phyloP scores from a whole-genome alignment of 2,888 invertebrate genomes.

The Nesidiocoris tenuis region DNA sequence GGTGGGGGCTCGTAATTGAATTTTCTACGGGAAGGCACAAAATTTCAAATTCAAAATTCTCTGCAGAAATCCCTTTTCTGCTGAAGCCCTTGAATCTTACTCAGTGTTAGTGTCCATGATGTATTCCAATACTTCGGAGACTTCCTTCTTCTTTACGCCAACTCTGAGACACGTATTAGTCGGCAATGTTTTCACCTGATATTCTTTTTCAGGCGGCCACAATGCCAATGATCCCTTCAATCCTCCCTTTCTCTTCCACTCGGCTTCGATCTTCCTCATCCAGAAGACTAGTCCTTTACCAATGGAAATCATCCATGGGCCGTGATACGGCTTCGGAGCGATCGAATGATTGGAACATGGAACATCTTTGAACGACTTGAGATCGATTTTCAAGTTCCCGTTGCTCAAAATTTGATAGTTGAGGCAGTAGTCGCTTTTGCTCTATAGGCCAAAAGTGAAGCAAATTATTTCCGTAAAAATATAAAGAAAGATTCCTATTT shows the following conservation, averaged over 20 bases:
- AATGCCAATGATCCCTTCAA: neutral
- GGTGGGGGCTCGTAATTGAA: constrained; percentile 27
- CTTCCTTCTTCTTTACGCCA: neutral
- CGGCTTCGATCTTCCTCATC: constrained; percentile 3
- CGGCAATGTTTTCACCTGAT: constrained; percentile 1
- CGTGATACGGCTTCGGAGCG: neutral
- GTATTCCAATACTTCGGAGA: constrained; percentile 26
- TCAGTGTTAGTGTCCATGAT: constrained; percentile 36
- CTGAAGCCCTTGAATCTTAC: too few species aligned
- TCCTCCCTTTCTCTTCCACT: constrained; percentile 5
- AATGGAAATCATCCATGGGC: constrained; percentile 20
- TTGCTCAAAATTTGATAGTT: constrained; percentile 16
- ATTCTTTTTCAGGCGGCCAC: constrained; percentile 22
- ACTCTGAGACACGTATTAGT: constrained; percentile 14
- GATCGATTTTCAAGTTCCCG: constrained; percentile 5
- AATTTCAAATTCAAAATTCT: neutral
- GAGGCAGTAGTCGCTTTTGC: constrained; percentile 7
- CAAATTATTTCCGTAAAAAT: neutral
- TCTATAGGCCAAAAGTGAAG: neutral
- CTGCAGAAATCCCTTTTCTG: neutral
- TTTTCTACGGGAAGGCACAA: constrained; percentile 8
- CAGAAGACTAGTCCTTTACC: constrained; percentile 1
- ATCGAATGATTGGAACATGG: neutral
- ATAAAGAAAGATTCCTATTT: neutral
- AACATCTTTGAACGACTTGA: constrained; percentile 20